These are phyloP conservation scores for Ophthalmolycus amberensis DNA, from an alignment of 2,113 vertebrate genomes.

Conservation along the genomic window DNA sequence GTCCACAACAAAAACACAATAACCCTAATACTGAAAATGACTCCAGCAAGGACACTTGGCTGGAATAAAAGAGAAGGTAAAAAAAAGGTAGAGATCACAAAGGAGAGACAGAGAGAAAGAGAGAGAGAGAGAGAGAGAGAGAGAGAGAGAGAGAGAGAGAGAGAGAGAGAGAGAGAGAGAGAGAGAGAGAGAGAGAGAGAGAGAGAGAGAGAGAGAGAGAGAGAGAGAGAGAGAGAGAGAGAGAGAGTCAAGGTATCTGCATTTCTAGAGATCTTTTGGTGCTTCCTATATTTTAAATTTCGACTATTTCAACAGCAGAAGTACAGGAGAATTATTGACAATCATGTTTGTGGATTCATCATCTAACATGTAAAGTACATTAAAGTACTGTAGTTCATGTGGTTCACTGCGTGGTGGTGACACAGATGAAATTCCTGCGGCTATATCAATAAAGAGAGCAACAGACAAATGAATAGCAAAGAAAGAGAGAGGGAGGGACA, in stretches of 20 bases:
- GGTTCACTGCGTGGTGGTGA: too few relatives aligned
- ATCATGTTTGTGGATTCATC: neutral
- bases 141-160: too few relatives aligned
- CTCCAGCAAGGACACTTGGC: neutral
- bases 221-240: too few relatives aligned
- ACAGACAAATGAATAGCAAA: neutral
- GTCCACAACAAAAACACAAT: slow-evolving; percentile 27
- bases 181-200: too few relatives aligned
- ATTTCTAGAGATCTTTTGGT: too few relatives aligned
- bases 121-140: too few relatives aligned
- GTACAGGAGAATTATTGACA: neutral
- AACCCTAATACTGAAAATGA: neutral
- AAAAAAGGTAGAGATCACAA: neutral
- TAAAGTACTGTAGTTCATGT: neutral
- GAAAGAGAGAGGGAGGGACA: too few relatives aligned
- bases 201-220: too few relatives aligned
- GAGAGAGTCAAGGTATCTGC: too few relatives aligned
- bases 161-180: too few relatives aligned
- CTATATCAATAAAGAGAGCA: neutral
- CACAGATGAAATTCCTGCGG: neutral
- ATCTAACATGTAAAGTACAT: too few relatives aligned
- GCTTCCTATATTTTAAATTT: neutral
- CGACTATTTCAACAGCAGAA: neutral
- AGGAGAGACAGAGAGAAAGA: neutral
- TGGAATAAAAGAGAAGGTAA: neutral